Percentiles rank a stretch among this genome's conserved stretches.
phyloP scores from a whole-genome alignment of 1,140 invertebrate genomes.

The Pemphigus obesinymphae region DNA sequence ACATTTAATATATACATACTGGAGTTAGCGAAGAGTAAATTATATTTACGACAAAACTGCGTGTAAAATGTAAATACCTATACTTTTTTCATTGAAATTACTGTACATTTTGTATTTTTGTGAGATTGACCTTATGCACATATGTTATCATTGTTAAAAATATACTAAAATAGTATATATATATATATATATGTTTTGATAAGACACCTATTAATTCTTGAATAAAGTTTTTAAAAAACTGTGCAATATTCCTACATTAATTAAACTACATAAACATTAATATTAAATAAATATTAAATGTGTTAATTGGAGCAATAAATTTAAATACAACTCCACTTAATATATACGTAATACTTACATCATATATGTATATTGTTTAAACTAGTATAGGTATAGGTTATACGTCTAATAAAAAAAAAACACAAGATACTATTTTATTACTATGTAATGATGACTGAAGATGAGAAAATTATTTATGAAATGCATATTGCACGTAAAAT shows the following conservation, averaged over 20 bases:
- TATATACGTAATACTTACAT: no score
- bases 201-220: no score
- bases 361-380: no score
- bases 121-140: not conserved
- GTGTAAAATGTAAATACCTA: not conserved
- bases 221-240: no score
- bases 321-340: not conserved
- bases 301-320: not conserved
- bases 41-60: not conserved
- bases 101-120: not conserved
- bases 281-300: not conserved
- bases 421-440: not conserved
- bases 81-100: not conserved
- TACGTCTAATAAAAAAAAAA: not conserved
- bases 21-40: not conserved
- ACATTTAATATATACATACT: not conserved
- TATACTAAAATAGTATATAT: no score
- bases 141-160: not conserved
- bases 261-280: not conserved
- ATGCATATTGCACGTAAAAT: no score
- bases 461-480: not conserved
- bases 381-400: no score
- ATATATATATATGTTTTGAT: no score
- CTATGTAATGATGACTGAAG: not conserved
- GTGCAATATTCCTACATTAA: not conserved